Base-by-base conservation (phyloP, 2,113 vertebrate species). In the Vidua chalybeata region DNA sequence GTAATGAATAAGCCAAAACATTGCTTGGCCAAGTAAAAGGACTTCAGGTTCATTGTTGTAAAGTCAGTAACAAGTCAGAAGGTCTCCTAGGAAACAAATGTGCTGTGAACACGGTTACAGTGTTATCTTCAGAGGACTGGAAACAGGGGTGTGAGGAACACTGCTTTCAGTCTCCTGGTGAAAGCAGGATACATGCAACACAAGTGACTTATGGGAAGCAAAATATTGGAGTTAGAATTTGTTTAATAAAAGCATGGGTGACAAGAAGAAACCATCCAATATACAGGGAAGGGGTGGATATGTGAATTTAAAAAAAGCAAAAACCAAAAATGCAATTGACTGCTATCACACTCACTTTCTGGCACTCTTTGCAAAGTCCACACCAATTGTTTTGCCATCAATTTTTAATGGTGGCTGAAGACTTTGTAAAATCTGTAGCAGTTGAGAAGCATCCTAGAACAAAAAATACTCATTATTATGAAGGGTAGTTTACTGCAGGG, bases 341-440 rank as follows among this genome's bases (percentile, higher is more conserved):
- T 64, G 62, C 33, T 84, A 45, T 27, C 5, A 13, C 31, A 98
- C 99, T 98, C 94, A 99, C 99, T 99, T 99, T 97, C 99, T 99
- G 82, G 99, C 99, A 97, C 99, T 99, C 97, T 99, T 99, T 55
- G 99, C 99, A 96, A 99, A 99, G 97, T 99, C 99, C 87, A 99
- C 99, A 27, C 99, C 99, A 82, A 99, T 99, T 68, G 99, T 99
- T 98, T 99, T 99, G 61, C 99, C 99, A 94, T 99, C 99, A 77
- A 99, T 98, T 97, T 99, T 99, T 82, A 99, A 96, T 2, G 99
- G 98, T 54, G 99, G 99, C 97, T 99, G 99, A 88, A 99, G 98
- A 91, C 99, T 99, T 69, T 99, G 99, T 88, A 99, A 95, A 89
- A 99, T 99, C 95, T 99, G 99, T 43, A 99, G 98, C 90, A 99